Percentiles rank a stretch among this genome's conserved stretches.
phyloP scores from a whole-genome alignment of 2,113 vertebrate species.

The Labrus mixtus region DNA sequence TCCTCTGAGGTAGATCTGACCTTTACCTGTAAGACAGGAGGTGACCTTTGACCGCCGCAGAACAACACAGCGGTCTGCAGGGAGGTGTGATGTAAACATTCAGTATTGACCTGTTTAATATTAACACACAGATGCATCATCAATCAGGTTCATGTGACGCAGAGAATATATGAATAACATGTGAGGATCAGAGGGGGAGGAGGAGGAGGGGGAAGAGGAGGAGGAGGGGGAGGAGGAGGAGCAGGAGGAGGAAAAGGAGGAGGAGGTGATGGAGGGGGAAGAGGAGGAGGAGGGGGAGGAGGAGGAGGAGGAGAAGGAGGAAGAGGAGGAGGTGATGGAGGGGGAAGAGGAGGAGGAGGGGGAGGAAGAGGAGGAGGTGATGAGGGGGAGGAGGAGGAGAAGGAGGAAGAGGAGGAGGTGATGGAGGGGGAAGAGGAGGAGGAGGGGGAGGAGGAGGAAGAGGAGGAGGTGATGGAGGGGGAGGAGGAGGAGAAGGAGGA shows the following conservation, averaged over 20 bases:
- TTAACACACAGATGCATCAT: conserved; percentile 33
- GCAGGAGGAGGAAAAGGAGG: conserved; percentile 16
- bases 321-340: conserved; percentile 17
- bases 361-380: neutral
- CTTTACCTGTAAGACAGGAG: conserved; percentile 17
- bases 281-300: neutral
- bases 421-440: conserved; percentile 20
- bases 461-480: too few species aligned
- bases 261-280: conserved; percentile 30
- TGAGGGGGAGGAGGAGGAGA: neutral
- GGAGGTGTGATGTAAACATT: neutral
- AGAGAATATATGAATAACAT: conserved; percentile 52
- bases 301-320: conserved; percentile 4
- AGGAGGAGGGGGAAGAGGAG: neutral
- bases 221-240: conserved; percentile 13
- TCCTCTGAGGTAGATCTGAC: neutral
- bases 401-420: conserved; percentile 6
- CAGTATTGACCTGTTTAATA: conserved; percentile 35
- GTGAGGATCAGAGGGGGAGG: neutral
- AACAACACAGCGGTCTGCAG: neutral
- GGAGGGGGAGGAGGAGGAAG: conserved; percentile 30
- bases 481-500: neutral
- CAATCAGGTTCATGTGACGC: conserved; percentile 45
- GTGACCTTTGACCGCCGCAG: conserved; percentile 39
- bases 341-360: conserved; percentile 20